Evolutionary conservation across 2,888 invertebrate genomes (phyloP).

Genomic region (Pseudococcus longispinus): DNA sequence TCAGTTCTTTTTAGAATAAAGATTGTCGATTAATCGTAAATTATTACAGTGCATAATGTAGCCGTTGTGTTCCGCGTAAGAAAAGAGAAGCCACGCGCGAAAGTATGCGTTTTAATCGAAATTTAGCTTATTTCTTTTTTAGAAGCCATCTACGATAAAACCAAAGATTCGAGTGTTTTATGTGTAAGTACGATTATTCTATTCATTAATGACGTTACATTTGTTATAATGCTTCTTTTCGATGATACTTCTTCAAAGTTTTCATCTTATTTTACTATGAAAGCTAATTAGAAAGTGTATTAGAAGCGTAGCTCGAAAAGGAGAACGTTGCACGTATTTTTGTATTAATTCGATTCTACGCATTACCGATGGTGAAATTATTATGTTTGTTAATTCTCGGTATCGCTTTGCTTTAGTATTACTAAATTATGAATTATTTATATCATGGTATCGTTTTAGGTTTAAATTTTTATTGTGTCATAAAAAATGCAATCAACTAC

Average conservation of each 20-base stretch:
- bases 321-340: conserved; percentile 11
- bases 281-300: neutral
- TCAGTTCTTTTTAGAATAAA: neutral
- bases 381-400: neutral
- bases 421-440: neutral
- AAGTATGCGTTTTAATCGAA: neutral
- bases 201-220: neutral
- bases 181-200: neutral
- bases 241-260: neutral
- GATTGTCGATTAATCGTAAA: neutral
- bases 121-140: neutral
- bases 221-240: neutral
- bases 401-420: neutral
- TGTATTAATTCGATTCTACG: neutral
- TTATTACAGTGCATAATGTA: neutral
- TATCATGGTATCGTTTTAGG: neutral
- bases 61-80: neutral
- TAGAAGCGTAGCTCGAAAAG: neutral
- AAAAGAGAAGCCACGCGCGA: neutral
- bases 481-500: conserved; percentile 42
- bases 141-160: conserved; percentile 31
- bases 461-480: conserved; percentile 17
- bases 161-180: neutral
- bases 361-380: neutral
- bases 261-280: neutral